Percentiles rank a stretch among this genome's conserved stretches.
phyloP scores from a whole-genome alignment of 2,797 vertebrate species.

The Pelochelys cantorii region DNA sequence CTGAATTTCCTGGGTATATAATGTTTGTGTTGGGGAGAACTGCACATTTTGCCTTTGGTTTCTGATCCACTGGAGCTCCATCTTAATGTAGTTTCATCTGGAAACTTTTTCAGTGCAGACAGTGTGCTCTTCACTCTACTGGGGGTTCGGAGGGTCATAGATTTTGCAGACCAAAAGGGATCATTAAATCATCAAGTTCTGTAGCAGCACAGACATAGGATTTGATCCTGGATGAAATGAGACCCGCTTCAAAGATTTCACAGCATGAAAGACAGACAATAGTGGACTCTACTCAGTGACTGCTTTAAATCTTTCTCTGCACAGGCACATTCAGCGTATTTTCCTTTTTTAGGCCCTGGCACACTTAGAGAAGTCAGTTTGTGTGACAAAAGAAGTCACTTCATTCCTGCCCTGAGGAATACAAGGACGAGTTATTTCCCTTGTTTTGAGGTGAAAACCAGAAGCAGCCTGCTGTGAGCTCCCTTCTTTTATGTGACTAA shows the following conservation, averaged over 20 bases:
- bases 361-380: accelerated
- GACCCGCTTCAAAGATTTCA: background rate
- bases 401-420: slow-evolving; percentile 22
- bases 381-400: background rate
- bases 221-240: background rate
- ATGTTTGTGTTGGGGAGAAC: background rate
- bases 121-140: background rate
- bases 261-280: background rate
- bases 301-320: background rate
- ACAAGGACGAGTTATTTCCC: background rate
- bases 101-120: background rate
- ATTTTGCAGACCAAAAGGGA: background rate
- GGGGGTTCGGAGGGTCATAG: too few species aligned
- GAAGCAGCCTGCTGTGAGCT: slow-evolving; percentile 48
- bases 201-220: background rate
- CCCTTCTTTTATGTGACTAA: slow-evolving; percentile 54
- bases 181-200: background rate
- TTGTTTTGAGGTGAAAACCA: slow-evolving; percentile 18
- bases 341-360: accelerated
- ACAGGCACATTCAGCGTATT: background rate
- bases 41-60: background rate
- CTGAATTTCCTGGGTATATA: background rate
- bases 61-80: accelerated
- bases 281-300: background rate
- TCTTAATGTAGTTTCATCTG: accelerated